A percentile compares a stretch with the other conserved stretches of the same genome.
phyloP scores from a whole-genome alignment of 1,140 invertebrate species.

The Drosophila baimaii region DNA sequence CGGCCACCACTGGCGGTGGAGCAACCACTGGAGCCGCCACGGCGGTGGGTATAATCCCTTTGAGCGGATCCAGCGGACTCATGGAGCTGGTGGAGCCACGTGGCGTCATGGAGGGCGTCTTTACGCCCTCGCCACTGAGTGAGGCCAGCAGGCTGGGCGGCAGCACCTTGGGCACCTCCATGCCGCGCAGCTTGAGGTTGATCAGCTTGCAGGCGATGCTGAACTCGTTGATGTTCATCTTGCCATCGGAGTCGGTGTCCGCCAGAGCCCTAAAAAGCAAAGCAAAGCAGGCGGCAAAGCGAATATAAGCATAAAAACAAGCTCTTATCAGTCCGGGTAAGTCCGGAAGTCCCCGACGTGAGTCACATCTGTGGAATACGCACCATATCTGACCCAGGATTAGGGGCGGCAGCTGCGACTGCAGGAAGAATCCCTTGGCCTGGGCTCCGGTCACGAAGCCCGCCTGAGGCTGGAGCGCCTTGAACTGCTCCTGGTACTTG shows the following conservation, averaged over 20 bases:
- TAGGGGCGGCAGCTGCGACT: conserved; percentile 94
- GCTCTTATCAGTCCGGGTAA: conserved; percentile 37
- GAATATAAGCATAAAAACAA: conserved; percentile 13
- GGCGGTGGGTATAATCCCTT: conserved; percentile 49
- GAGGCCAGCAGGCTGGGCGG: conserved; percentile 91
- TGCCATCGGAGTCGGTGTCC: conserved; percentile 98
- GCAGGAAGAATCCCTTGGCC: conserved; percentile 96
- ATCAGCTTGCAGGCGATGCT: conserved; percentile 99
- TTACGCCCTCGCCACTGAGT: conserved; percentile 85
- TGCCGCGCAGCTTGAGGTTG: conserved; percentile 95
- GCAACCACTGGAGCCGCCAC: conserved; percentile 36
- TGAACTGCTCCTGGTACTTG: conserved; percentile 96
- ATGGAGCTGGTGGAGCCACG: conserved; percentile 72
- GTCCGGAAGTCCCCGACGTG: conserved; percentile 13
- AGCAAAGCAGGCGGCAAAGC: conserved; percentile 29
- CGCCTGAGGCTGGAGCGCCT: conserved; percentile 92
- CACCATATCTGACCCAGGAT: conserved; percentile 98
- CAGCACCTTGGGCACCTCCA: conserved; percentile 93
- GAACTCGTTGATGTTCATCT: conserved; percentile 98
- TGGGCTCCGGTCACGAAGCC: conserved; percentile 97
- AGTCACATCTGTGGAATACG: conserved; percentile 87
- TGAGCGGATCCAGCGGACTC: conserved; percentile 77
- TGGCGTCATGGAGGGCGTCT: conserved; percentile 77
- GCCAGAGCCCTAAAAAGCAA: conserved; percentile 90
- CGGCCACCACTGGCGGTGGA: conserved; percentile 30